Percentiles rank a stretch among this genome's conserved stretches.
Evolutionary conservation across 2,888 invertebrate species (phyloP).

Genomic region (Escarpia spicata): DNA sequence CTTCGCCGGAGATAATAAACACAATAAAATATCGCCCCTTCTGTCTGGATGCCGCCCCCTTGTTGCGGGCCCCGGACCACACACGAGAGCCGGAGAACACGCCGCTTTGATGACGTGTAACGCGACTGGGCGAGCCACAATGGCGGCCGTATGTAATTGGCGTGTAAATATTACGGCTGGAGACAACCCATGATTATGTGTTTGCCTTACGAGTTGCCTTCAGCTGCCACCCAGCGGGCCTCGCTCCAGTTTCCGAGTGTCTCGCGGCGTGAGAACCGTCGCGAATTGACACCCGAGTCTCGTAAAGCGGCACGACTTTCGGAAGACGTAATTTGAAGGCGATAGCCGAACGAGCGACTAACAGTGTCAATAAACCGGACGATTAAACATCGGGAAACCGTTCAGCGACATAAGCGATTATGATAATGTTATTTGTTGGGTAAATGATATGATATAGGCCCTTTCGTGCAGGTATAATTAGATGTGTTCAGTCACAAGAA

Average conservation of each 20-base stretch:
- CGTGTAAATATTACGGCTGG: neutral
- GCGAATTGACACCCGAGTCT: neutral
- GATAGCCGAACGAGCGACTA: neutral
- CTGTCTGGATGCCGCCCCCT: neutral
- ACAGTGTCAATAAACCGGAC: neutral
- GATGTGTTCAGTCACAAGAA: neutral
- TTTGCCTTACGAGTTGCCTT: neutral
- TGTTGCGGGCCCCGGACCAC: neutral
- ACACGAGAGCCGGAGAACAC: neutral
- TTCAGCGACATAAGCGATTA: neutral
- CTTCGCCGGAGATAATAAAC: neutral
- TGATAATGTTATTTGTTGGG: neutral
- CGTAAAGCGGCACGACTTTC: neutral
- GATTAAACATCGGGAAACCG: neutral
- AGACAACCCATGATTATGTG: neutral
- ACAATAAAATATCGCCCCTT: neutral
- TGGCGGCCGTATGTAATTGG: slow-evolving; percentile 5
- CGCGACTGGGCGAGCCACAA: neutral
- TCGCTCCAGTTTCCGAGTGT: neutral
- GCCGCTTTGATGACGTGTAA: neutral
- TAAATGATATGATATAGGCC: neutral
- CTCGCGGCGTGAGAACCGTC: neutral
- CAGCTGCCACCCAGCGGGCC: neutral
- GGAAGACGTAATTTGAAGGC: slow-evolving; percentile 6
- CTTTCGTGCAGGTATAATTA: neutral